phyloP scores from a whole-genome alignment of 2,113 vertebrate species.

The Tupaia tana region DNA sequence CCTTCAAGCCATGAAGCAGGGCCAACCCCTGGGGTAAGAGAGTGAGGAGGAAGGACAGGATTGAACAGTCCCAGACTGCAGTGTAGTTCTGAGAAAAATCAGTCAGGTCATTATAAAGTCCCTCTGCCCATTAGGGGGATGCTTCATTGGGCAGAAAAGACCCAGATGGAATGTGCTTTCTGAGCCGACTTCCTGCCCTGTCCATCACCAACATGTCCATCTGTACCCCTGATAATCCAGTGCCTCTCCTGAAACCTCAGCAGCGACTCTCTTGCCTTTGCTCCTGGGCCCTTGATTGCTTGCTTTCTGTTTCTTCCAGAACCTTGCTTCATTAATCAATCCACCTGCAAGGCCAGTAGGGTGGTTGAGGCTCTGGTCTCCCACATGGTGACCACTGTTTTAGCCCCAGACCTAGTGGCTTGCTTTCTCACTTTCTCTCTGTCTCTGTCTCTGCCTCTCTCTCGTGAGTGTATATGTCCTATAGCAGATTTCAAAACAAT shows the following conservation, averaged over 20 bases:
- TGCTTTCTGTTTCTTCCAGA: neutral
- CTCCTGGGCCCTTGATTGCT: neutral
- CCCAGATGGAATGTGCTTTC: neutral
- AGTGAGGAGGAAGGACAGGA: neutral
- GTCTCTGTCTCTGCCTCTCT: too few relatives aligned
- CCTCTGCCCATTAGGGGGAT: neutral
- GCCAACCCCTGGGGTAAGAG: neutral
- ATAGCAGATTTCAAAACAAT: too few relatives aligned
- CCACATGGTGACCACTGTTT: too few relatives aligned
- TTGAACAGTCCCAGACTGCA: neutral
- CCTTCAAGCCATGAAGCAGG: accelerated
- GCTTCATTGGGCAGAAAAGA: neutral
- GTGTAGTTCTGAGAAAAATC: neutral
- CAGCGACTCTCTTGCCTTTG: neutral
- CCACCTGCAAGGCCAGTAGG: neutral
- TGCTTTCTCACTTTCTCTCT: too few relatives aligned
- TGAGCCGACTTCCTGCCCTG: neutral
- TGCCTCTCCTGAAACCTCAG: neutral
- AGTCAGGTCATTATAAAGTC: neutral
- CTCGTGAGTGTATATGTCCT: too few relatives aligned
- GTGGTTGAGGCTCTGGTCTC: too few relatives aligned
- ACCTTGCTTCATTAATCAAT: neutral
- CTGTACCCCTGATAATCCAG: neutral
- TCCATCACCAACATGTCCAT: accelerated
- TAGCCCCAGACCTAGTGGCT: too few relatives aligned